Conservation (phyloP, 1,140 invertebrate species). For the Diplogasteroides magnus region DNA sequence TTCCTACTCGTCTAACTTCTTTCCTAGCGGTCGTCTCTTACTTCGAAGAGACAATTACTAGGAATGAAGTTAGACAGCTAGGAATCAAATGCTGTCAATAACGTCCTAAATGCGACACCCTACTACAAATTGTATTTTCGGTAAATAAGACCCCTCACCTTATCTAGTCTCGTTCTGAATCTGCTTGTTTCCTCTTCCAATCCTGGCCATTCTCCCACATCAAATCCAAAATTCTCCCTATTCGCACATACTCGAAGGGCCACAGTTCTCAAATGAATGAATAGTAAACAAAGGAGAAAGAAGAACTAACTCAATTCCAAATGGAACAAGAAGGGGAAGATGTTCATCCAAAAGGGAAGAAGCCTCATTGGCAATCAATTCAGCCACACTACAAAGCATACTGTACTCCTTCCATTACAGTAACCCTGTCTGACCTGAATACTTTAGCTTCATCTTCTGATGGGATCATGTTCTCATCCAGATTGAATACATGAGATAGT, state of each 20-base stretch:
- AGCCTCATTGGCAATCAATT: not conserved
- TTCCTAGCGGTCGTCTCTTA: too few species aligned
- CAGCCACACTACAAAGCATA: not conserved
- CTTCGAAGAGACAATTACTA: too few species aligned
- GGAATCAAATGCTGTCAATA: too few species aligned
- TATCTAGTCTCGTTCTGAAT: not conserved
- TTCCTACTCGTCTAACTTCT: too few species aligned
- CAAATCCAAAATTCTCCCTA: not conserved
- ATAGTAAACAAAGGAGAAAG: not conserved
- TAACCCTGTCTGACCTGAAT: not conserved
- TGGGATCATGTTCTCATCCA: not conserved
- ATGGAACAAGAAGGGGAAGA: not conserved
- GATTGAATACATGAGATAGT: not conserved
- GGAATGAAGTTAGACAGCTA: too few species aligned
- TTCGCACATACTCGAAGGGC: not conserved
- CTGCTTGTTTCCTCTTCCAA: not conserved
- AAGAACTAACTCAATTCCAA: not conserved
- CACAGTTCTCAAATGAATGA: not conserved
- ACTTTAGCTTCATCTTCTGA: not conserved
- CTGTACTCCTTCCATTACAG: not conserved
- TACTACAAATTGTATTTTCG: too few species aligned
- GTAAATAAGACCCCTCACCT: not conserved
- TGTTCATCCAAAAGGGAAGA: not conserved
- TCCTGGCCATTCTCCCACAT: not conserved
- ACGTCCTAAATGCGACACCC: too few species aligned